phyloP scores from a whole-genome alignment of 2,113 vertebrate genomes.

The Gadus macrocephalus region DNA sequence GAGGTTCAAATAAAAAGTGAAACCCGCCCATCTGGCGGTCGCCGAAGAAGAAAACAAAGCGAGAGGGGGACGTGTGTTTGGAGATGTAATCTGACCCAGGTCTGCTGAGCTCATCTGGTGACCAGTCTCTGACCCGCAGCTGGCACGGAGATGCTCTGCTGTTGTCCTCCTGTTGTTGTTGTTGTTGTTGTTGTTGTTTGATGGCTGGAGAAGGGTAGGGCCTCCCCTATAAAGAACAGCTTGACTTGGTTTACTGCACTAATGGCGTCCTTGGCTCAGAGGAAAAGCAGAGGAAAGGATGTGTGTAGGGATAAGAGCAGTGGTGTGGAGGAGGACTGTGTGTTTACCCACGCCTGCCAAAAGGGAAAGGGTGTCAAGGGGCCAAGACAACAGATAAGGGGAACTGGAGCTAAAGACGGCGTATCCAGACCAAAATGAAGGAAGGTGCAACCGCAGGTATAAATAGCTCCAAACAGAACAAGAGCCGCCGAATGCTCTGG shows the following conservation, averaged over 20 bases:
- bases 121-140: constrained; percentile 37
- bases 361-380: constrained; percentile 59
- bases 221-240: background rate
- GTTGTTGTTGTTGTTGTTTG: too few relatives aligned
- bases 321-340: constrained; percentile 31
- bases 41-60: background rate
- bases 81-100: constrained; percentile 15
- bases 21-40: constrained; percentile 31
- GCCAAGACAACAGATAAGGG: constrained; percentile 45
- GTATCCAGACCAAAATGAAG: constrained; percentile 7
- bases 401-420: constrained; percentile 43
- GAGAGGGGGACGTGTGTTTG: background rate
- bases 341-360: constrained; percentile 56
- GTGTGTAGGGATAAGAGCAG: constrained; percentile 31
- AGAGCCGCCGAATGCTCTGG: too few relatives aligned
- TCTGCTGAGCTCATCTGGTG: constrained; percentile 50
- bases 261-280: constrained; percentile 59
- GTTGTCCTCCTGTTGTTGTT: background rate
- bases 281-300: constrained; percentile 47
- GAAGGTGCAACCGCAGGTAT: constrained; percentile 26
- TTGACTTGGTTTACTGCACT: constrained; percentile 35
- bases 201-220: too few relatives aligned
- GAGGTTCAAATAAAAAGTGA: background rate
- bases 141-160: constrained; percentile 34
- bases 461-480: constrained; percentile 8